Base-by-base conservation (phyloP, 2,797 vertebrate species). In the Esox masquinongy region DNA sequence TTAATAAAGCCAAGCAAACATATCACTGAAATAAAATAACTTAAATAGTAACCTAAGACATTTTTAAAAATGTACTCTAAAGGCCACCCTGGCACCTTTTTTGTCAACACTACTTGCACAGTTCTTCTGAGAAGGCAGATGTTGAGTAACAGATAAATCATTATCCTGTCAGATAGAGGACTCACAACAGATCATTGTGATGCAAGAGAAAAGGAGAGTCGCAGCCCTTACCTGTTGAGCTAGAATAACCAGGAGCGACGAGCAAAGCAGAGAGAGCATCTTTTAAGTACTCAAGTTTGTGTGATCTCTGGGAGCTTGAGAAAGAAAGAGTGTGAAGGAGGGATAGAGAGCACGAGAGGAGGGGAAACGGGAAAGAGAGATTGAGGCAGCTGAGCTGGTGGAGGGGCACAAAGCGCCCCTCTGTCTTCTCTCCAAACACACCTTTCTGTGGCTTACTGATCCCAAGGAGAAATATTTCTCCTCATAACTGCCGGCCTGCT, bases 381-480 rank as follows among this genome's bases (percentile, higher is more conserved):
- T 56, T 75, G 87, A 90, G 83, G 86, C 88, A 88, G 80, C 85
- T 90, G 92, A 90, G 91, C 90, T 91, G 88, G 86, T 79, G 83
- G 85, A 83, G 85, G 89, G 78, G 82, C 91, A 97, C 97, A 98
- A 97, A 97, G 96, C 93, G 80, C 86, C 87, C 92, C 93, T 96
- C 95, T 97, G 96, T 97, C 92, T 95, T 83, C 85, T 90, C 87
- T 91, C 91, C 91, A 94, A 94, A 91, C 89, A 93, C 93, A 91
- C 84, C 92, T 93, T 93, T 93, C 88, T 92, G 82, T 79, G 64
- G 85, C 91, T 91, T 84, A 86, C 91, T 89, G 91, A 94, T 94
- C 93, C 91, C 92, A 86, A 90, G 84, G 91, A 88, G 88, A 92
- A 95, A 94, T 93, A 93, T 94, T 94, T 92, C 83, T 70, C 90